Base-by-base conservation (phyloP, 2,888 invertebrate species). In the Netelia melanura region DNA sequence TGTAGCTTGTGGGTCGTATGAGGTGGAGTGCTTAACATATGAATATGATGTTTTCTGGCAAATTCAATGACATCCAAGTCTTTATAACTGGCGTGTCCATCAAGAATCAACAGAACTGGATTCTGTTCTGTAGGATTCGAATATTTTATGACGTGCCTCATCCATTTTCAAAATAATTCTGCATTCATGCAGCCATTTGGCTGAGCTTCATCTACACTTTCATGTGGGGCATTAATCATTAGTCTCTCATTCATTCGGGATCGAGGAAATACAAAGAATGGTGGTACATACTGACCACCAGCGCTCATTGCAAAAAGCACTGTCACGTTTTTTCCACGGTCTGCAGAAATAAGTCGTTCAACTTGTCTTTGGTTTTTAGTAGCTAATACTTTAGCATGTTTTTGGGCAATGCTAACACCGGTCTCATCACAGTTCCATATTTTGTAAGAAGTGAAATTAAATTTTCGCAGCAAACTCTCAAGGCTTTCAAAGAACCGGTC, bases 1-100 rank as follows among this genome's bases (percentile, higher is more conserved):
- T 89, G 88, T 2, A 89, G 74, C 70, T 88, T 89, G 61, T 89
- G 89, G 8, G 86, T 87, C 9, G 87, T 89, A 76, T 89, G 89
- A 10, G 88, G 89, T 25, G 89, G 89, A 5, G 86, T 72, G 72
- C 87, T 88, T 6, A 90, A 64, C 86, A 90, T 86, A 54, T 89
- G 86, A 58, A 89, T 80, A 70, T 89, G 65, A 83, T 88, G 72
- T 58, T 78, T 43, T 58, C 83, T 83, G n/a, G 87, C 86, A 83
- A 72, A 87, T 11, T 79, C 43, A 38, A 90, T 88, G 1, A 89
- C 89, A n/a, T 84, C 81, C n/a, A 90, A 75, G 5, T 86, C 84
- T 76, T 87, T 88, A 56, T 89, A 89, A 44, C 86, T 88, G 11
- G 44, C 44, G 76, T 90, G 88, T 2, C 87, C 88, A 88, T 89